Evolutionary conservation across 1,140 invertebrate genomes (phyloP).

Genomic region (Orius insidiosus): DNA sequence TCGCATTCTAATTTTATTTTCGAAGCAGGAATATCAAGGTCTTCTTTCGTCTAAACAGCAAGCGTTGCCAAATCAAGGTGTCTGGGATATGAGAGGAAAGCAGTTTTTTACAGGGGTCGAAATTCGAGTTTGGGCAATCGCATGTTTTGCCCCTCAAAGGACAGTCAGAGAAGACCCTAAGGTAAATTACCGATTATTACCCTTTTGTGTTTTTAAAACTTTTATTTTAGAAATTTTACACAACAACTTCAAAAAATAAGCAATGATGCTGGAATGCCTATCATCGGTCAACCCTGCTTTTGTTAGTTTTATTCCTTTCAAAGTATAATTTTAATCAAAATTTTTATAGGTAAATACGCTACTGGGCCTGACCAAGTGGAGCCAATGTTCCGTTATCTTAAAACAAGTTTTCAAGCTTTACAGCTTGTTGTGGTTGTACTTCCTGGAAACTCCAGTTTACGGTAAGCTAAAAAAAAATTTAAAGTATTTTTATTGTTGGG

Average conservation of each 20-base stretch:
- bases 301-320: conserved; percentile 32
- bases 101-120: conserved; percentile 99
- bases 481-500: not conserved
- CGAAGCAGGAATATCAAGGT: conserved; percentile 19
- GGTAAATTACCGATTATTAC: too few species aligned
- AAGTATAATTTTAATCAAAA: not conserved
- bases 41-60: conserved; percentile 63
- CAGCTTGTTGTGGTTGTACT: conserved; percentile 96
- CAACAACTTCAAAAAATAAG: conserved; percentile 96
- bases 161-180: conserved; percentile 92
- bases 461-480: conserved; percentile 40
- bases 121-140: conserved; percentile 98
- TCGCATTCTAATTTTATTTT: not conserved
- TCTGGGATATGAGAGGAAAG: conserved; percentile 99
- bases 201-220: not conserved
- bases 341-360: conserved; percentile 67
- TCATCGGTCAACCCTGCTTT: conserved; percentile 94
- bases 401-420: conserved; percentile 84
- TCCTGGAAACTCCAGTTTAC: conserved; percentile 96
- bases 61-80: conserved; percentile 93
- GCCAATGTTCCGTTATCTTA: conserved; percentile 98
- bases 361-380: conserved; percentile 98
- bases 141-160: conserved; percentile 96
- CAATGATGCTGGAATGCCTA: conserved; percentile 99
- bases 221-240: conserved; percentile 65